Evolutionary conservation across 2,888 invertebrate species (phyloP).

Genomic region (Dolichopus griseipennis): DNA sequence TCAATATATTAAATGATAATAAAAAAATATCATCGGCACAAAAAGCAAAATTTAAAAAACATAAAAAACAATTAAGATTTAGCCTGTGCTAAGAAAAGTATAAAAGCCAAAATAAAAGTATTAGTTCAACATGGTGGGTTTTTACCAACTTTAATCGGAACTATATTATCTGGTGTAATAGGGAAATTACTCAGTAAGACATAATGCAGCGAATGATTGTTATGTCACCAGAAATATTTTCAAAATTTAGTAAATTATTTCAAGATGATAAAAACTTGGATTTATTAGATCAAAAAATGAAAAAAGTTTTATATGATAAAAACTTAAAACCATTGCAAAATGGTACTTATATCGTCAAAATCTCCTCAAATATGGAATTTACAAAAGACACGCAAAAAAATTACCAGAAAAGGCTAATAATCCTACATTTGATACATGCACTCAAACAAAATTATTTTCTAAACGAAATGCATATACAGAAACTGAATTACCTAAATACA

Average conservation of each 20-base stretch:
- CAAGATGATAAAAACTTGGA: background rate
- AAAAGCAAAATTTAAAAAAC: background rate
- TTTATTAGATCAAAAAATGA: conserved; percentile 6
- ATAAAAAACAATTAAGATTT: conserved; percentile 10
- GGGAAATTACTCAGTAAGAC: conserved; percentile 8
- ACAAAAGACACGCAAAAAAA: background rate
- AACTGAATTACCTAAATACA: background rate
- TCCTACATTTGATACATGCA: too few species aligned
- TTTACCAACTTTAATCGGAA: conserved; percentile 9
- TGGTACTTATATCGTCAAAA: conserved; percentile 6
- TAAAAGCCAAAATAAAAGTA: conserved; percentile 9
- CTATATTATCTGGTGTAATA: conserved; percentile 11
- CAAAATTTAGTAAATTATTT: background rate
- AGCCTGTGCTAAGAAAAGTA: background rate
- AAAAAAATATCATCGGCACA: background rate
- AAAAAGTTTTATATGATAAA: conserved; percentile 7
- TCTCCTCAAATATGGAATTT: background rate
- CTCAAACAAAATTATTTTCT: background rate
- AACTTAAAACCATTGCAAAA: background rate
- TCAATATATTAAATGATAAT: conserved; percentile 8
- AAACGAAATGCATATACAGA: background rate
- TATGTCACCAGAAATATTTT: conserved; percentile 1
- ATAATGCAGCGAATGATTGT: conserved; percentile 1
- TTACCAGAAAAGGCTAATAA: background rate
- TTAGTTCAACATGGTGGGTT: conserved; percentile 14